Evolutionary conservation across 2,888 invertebrate species (phyloP).

Genomic region (Druceiella hillmani): DNA sequence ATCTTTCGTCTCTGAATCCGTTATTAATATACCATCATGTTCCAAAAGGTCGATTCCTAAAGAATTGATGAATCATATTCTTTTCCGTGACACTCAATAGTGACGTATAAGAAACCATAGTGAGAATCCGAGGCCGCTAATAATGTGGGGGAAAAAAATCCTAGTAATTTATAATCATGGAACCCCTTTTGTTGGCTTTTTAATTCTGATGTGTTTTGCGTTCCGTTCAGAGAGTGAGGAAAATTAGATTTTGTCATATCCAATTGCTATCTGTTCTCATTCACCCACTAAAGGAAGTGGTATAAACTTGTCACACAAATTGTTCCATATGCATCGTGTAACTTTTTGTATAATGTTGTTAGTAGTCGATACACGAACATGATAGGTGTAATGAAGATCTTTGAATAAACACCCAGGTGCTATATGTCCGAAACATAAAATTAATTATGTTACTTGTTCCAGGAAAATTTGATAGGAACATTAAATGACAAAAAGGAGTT

Average conservation of each 20-base stretch:
- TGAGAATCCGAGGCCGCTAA: no score
- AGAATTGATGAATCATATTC: no score
- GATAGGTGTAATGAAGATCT: slow-evolving; percentile 21
- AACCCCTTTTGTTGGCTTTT: slow-evolving; percentile 21
- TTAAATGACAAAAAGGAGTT: slow-evolving; percentile 20
- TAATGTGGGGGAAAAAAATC: no score
- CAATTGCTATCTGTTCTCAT: slow-evolving; percentile 17
- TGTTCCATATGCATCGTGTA: no score
- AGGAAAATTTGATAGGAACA: slow-evolving; percentile 14
- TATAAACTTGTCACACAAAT: no score
- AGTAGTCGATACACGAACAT: slow-evolving; percentile 20
- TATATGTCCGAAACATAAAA: slow-evolving; percentile 19
- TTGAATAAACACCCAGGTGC: slow-evolving; percentile 21
- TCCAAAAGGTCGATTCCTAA: no score
- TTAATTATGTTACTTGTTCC: slow-evolving; percentile 2
- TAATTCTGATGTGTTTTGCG: slow-evolving; percentile 23
- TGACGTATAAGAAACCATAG: no score
- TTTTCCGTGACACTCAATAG: no score
- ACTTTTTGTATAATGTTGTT: slow-evolving; percentile 21
- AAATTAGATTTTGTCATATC: slow-evolving; percentile 20
- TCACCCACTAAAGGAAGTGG: slow-evolving; percentile 18
- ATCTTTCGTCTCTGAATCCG: no score
- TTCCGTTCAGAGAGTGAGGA: slow-evolving; percentile 20
- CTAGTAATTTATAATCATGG: slow-evolving; percentile 21
- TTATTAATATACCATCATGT: no score